Evolutionary conservation across 2,797 vertebrate species (phyloP).

Genomic region (Hoplostethus mediterraneus): DNA sequence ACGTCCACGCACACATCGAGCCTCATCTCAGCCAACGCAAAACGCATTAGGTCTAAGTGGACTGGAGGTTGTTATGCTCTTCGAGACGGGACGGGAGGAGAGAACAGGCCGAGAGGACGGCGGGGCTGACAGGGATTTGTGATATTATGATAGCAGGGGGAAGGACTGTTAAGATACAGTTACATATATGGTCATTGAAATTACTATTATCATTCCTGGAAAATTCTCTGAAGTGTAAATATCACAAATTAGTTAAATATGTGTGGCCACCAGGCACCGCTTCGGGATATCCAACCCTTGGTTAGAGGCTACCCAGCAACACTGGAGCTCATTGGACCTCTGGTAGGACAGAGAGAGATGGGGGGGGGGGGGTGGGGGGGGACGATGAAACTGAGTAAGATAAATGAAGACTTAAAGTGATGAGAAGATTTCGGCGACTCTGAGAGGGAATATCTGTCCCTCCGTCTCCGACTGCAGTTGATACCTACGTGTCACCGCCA

Average conservation of each 20-base stretch:
- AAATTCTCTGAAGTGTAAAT: conserved; percentile 67
- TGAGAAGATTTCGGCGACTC: neutral
- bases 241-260: conserved; percentile 73
- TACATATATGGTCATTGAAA: conserved; percentile 66
- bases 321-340: neutral
- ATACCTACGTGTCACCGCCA: conserved; percentile 76
- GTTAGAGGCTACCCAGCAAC: conserved; percentile 27
- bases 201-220: conserved; percentile 73
- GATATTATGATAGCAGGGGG: conserved; percentile 70
- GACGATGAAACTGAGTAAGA: neutral
- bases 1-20: conserved; percentile 48
- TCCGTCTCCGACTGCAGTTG: conserved; percentile 81
- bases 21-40: conserved; percentile 41
- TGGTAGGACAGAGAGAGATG: neutral
- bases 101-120: conserved; percentile 18
- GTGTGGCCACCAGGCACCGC: conserved; percentile 46
- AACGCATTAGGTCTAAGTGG: conserved; percentile 69
- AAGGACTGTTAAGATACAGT: conserved; percentile 61
- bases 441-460: neutral
- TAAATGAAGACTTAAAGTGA: neutral
- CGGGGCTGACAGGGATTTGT: conserved; percentile 52
- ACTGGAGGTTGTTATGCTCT: conserved; percentile 67
- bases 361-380: neutral
- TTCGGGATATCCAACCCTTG: conserved; percentile 39
- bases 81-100: conserved; percentile 35